Evolutionary conservation across 2,888 invertebrate species (phyloP).

Genomic region (Steinernema hermaphroditum): DNA sequence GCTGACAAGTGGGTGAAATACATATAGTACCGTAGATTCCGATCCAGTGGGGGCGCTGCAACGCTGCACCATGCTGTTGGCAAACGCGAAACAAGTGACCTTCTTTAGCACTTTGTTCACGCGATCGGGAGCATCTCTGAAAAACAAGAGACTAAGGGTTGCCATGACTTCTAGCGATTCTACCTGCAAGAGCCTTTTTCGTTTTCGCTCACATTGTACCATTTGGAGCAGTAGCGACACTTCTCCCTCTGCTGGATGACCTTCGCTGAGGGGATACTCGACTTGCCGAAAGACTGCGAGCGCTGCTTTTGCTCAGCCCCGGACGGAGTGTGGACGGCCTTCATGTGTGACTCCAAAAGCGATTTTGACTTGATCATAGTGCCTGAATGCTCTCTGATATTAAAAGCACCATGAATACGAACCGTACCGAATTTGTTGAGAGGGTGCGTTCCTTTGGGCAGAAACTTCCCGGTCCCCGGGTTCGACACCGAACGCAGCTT

Average conservation of each 20-base stretch:
- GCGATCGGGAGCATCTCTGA: slow-evolving; percentile 78
- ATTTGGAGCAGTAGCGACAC: slow-evolving; percentile 70
- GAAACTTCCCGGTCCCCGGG: slow-evolving; percentile 9
- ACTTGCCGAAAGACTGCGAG: background rate
- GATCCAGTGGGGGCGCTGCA: slow-evolving; percentile 90
- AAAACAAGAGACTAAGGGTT: background rate
- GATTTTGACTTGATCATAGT: slow-evolving; percentile 38
- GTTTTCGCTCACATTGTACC: slow-evolving; percentile 81
- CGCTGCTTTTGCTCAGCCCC: background rate
- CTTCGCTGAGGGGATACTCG: slow-evolving; percentile 33
- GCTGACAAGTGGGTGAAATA: too few relatives aligned
- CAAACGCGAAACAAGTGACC: slow-evolving; percentile 76
- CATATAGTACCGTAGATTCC: too few relatives aligned
- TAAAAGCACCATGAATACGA: background rate
- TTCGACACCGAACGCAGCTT: background rate
- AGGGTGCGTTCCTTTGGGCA: background rate
- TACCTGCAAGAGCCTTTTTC: slow-evolving; percentile 76
- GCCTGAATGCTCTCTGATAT: slow-evolving; percentile 39
- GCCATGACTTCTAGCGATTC: background rate
- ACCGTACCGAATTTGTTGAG: slow-evolving; percentile 6
- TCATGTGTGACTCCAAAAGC: slow-evolving; percentile 29
- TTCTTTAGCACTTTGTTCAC: slow-evolving; percentile 79
- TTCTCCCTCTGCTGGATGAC: slow-evolving; percentile 55
- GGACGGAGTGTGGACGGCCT: background rate
- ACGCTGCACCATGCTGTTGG: slow-evolving; percentile 76